Evolutionary conservation across 2,797 vertebrate genomes (phyloP).

Genomic region (Pseudotriccus pelzelni): DNA sequence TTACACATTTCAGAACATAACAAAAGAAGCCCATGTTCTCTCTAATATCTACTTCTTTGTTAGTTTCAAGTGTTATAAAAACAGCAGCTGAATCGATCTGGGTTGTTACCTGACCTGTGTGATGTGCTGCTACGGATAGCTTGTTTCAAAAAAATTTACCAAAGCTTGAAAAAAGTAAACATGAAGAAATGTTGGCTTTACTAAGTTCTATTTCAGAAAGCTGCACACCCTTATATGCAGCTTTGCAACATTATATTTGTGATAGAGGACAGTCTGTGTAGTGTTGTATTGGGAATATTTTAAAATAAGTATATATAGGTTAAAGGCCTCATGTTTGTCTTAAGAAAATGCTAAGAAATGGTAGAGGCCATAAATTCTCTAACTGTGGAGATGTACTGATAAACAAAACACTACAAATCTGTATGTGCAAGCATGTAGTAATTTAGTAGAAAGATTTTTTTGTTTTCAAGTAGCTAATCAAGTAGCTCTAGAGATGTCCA

Average conservation of each 20-base stretch:
- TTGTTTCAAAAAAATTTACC: neutral
- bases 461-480: neutral
- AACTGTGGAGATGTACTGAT: neutral
- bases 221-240: neutral
- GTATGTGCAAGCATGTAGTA: neutral
- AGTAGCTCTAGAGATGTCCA: neutral
- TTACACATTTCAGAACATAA: neutral
- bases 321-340: neutral
- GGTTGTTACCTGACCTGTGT: neutral
- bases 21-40: neutral
- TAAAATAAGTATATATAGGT: neutral
- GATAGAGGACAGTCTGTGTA: neutral
- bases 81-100: neutral
- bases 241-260: neutral
- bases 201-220: neutral
- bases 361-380: neutral
- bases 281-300: neutral
- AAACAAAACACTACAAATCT: neutral
- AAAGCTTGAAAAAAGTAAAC: neutral
- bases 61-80: neutral
- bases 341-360: neutral
- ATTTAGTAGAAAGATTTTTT: neutral
- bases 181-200: neutral
- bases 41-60: neutral
- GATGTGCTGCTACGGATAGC: neutral